Evolutionary conservation across 2,888 invertebrate species (phyloP).

Genomic region (Dione juno): DNA sequence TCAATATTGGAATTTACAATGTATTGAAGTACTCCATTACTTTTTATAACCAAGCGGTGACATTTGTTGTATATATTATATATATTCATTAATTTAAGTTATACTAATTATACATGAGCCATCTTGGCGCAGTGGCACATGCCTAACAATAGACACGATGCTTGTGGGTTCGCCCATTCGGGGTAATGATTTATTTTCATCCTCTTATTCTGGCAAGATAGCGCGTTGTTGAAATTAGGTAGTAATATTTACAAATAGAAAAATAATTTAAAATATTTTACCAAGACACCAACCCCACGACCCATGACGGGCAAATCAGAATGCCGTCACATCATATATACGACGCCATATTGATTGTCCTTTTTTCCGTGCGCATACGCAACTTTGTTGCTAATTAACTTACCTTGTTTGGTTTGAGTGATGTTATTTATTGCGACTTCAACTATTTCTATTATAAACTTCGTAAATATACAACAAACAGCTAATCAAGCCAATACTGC

Average conservation of each 20-base stretch:
- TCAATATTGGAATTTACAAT: conserved; percentile 16
- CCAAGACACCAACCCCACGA: conserved; percentile 52
- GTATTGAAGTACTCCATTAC: conserved; percentile 12
- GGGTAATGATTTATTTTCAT: neutral
- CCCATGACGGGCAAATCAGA: conserved; percentile 66
- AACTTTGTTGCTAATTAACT: conserved; percentile 57
- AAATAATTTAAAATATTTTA: neutral
- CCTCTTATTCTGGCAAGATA: neutral
- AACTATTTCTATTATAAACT: conserved; percentile 11
- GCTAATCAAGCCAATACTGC: neutral
- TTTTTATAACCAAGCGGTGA: neutral
- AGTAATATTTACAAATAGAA: neutral
- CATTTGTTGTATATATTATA: too few species aligned
- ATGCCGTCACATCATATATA: conserved; percentile 61
- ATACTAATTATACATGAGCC: too few species aligned
- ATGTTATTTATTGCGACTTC: conserved; percentile 31
- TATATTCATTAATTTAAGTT: too few species aligned
- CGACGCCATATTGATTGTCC: conserved; percentile 70
- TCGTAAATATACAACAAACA: neutral
- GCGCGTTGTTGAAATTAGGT: neutral
- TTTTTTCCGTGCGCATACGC: conserved; percentile 63
- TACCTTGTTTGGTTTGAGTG: conserved; percentile 58
- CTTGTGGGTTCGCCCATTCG: neutral
- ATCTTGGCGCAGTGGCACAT: too few species aligned
- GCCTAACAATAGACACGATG: neutral